Evolutionary conservation across 2,113 vertebrate species (phyloP), one percentile per base, ranked within the genome.

Genomic region (Panthera tigris): DNA sequence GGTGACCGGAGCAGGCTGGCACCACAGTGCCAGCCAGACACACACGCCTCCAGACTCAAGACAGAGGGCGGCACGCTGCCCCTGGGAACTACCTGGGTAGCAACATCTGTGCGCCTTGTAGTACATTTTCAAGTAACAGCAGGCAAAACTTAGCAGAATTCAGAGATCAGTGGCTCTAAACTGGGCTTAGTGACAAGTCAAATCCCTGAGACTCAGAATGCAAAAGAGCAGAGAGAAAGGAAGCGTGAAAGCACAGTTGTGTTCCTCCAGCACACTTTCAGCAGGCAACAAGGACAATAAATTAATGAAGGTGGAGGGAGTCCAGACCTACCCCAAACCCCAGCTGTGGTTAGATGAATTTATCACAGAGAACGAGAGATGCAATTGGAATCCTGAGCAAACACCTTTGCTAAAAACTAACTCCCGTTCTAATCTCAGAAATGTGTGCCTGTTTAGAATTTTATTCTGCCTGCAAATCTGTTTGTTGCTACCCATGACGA

Each of bases 21-120:
- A 3, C 13, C 41, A 15, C 66, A 1, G 16, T 48, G 83, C 39
- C 89, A 63, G 52, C 25, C 63, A 39, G 81, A 12, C 36, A 45
- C 6, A 39, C 2, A 7, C 5, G 13, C n/a, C 48, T 63, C 36
- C 33, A 65, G 48, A 52, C 45, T 82, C 15, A 25, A 65, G 41
- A 7, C 63, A 66, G 13, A 79, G 81, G 21, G 23, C 85, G 91
- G 69, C 69, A 48, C 33, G 3, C 31, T 83, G 68, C 80, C 82
- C 29, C 89, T 79, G 65, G 69, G 50, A 96, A 94, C 82, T 25
- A 16, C 29, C n/a, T 23, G 12, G 3, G 27, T 8, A 71, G 65
- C 41, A 93, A 69, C 81, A 93, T 76, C 85, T 92, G 83, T 92
- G 80, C 90, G 33, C 11, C 61, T 65, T 83, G 89, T 74, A 88